These are phyloP conservation scores for Autographa gamma DNA, from an alignment of 2,888 invertebrate species.

Conservation along the genomic window DNA sequence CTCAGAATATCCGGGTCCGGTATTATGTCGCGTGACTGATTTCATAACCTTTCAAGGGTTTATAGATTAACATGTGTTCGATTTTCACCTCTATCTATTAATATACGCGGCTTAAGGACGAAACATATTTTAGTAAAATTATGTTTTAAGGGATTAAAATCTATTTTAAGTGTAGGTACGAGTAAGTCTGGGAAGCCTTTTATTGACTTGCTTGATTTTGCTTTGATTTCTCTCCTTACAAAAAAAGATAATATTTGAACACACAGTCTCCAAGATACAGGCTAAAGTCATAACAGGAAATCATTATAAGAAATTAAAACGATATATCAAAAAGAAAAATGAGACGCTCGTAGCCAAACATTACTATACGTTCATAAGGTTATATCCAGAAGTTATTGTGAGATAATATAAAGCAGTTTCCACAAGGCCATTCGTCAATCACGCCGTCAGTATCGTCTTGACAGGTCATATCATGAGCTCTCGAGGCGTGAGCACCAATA, in stretches of 20 bases:
- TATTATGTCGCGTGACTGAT: constrained; percentile 16
- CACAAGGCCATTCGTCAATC: constrained; percentile 68
- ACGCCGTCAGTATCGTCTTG: constrained; percentile 57
- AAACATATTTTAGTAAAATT: neutral
- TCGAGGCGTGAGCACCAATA: constrained; percentile 66
- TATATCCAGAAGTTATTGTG: constrained; percentile 22
- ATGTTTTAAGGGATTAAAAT: neutral
- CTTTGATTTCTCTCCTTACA: neutral
- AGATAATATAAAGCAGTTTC: constrained; percentile 43
- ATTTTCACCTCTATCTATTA: constrained; percentile 9
- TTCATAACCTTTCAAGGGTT: constrained; percentile 18
- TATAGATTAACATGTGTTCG: constrained; percentile 22
- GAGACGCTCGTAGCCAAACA: neutral
- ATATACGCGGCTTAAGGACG: neutral
- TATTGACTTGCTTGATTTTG: neutral
- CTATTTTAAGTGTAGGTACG: constrained; percentile 1
- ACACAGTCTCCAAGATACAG: neutral
- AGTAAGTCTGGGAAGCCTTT: neutral
- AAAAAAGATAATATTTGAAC: neutral
- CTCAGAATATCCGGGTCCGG: constrained; percentile 6
- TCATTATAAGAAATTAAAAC: neutral
- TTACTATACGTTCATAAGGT: neutral
- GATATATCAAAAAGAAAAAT: neutral
- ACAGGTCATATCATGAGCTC: constrained; percentile 63
- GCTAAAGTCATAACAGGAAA: neutral